These are phyloP conservation scores for Thermophis baileyi DNA, from an alignment of 2,113 vertebrate species.

Conservation along the genomic window DNA sequence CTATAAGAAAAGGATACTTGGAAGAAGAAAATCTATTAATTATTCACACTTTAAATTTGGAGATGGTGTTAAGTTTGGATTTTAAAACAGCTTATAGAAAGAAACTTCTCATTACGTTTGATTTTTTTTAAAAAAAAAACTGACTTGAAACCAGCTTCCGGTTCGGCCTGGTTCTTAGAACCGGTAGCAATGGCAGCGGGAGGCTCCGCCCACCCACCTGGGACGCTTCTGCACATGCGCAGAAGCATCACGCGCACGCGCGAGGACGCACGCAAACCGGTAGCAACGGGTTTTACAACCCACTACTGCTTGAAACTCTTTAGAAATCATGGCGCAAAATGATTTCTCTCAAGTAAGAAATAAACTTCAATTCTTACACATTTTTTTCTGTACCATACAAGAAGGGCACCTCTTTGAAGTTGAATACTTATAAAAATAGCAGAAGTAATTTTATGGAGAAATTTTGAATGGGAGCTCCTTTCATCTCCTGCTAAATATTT, in stretches of 20 bases:
- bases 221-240: too few relatives aligned
- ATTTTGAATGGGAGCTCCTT: neutral
- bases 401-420: neutral
- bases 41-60: neutral
- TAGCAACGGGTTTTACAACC: too few relatives aligned
- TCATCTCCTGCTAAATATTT: neutral
- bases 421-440: neutral
- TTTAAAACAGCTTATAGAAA: neutral
- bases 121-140: neutral
- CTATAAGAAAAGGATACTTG: neutral
- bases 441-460: neutral
- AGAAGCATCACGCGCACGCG: too few relatives aligned
- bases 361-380: neutral
- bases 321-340: neutral
- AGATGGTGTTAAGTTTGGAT: neutral
- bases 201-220: too few relatives aligned
- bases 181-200: too few relatives aligned
- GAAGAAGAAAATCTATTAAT: neutral
- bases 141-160: neutral
- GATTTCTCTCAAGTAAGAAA: neutral
- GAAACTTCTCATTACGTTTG: neutral
- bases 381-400: neutral
- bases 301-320: neutral
- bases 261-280: too few relatives aligned
- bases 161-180: too few relatives aligned